A percentile compares a stretch with the other conserved stretches of the same genome.
phyloP scores from a whole-genome alignment of 1,140 invertebrate species.

The Vanessa tameamea region DNA sequence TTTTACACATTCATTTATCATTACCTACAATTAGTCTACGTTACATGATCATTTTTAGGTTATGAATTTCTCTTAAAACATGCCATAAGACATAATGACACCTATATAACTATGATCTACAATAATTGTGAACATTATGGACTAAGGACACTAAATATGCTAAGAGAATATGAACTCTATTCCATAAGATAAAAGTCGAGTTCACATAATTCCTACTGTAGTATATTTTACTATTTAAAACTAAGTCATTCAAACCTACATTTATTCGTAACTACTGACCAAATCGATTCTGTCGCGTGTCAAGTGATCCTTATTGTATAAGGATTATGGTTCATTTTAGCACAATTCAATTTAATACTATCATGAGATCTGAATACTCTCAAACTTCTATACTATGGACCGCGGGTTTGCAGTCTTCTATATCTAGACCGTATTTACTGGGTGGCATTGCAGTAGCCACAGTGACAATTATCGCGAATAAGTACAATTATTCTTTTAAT shows the following conservation, averaged over 20 bases:
- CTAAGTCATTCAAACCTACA: conserved; percentile 6
- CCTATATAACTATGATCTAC: conserved; percentile 21
- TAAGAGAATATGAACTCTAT: conserved; percentile 41
- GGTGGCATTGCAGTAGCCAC: conserved; percentile 2
- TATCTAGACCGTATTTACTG: conserved; percentile 1
- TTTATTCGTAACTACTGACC: conserved; percentile 9
- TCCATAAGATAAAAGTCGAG: conserved; percentile 39
- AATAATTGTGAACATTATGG: conserved; percentile 35
- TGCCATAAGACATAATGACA: conserved; percentile 17
- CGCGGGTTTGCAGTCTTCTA: not conserved
- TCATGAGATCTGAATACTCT: not conserved
- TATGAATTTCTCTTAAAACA: conserved; percentile 18
- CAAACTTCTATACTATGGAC: not conserved
- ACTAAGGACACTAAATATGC: conserved; percentile 6
- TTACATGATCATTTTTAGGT: conserved; percentile 31
- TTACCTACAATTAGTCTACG: conserved; percentile 34
- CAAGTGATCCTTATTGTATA: conserved; percentile 27
- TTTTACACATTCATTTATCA: conserved; percentile 13
- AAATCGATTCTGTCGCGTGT: conserved; percentile 1
- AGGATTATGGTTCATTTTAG: conserved; percentile 11
- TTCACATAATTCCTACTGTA: conserved; percentile 35
- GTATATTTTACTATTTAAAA: conserved; percentile 16
- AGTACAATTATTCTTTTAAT: not conserved
- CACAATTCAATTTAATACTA: conserved; percentile 1
- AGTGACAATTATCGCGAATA: not conserved